Base-by-base conservation (phyloP, 2,888 invertebrate genomes). In the Falcaria lacertinaria region DNA sequence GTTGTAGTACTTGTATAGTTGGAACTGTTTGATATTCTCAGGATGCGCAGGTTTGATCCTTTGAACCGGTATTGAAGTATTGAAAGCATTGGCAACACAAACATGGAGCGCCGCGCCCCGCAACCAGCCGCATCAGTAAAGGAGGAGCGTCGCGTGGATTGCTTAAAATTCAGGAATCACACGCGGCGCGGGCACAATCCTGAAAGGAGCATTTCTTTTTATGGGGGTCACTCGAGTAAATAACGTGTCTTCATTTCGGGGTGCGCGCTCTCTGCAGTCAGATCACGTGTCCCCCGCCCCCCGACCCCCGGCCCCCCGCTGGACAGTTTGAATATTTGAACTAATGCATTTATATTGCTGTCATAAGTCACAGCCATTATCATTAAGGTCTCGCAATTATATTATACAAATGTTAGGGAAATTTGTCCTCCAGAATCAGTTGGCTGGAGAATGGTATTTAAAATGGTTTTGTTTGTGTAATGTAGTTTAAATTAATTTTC, bases 141-240 rank as follows among this genome's bases (percentile, higher is more conserved):
- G 65, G 64, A 65, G 66, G 53, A 53, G 58, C 67, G 67, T 69
- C 60, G 57, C 60, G 52, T 51, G 62, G 56, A 54, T 63, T 68
- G 73, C 75, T 82, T 81, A 77, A 80, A 79, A 82, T 82, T 80
- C 82, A 80, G 74, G 61, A 68, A 70, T 69, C 71, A 68, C 61
- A 65, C 71, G 72, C 54, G 53, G 37, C 57, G 72, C 54, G 53
- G 37, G 57, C 60, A 43, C 77, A 74, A 77, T 75, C 74, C 72
- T 68, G 66, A 58, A 57, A 67, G 73, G 68, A 74, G 64, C 74
- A 62, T 72, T 80, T 71, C 74, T 75, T 78, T 80, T 74, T 75
- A 71, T 70, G 69, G 66, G 74, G 83, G 83, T 82, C 82, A 81
- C 66, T 75, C 74, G 70, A 71, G 78, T 78, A 80, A 79, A 82